Evolutionary conservation across 2,797 vertebrate species (phyloP).

Genomic region (Fistularia commersonii): DNA sequence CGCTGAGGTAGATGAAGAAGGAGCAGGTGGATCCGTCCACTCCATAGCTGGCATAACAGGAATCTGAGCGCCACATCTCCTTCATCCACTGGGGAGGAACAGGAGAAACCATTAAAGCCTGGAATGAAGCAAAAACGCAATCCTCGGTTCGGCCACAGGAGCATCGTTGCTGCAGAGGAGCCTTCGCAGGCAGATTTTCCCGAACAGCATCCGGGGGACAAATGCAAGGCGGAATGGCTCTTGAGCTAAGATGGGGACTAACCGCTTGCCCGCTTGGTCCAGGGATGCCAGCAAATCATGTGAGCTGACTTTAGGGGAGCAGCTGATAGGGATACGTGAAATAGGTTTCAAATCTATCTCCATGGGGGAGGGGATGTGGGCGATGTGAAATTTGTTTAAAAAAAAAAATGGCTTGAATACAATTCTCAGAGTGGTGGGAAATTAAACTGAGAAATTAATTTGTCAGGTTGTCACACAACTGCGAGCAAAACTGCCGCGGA

Average conservation of each 20-base stretch:
- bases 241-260: constrained; percentile 13
- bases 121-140: no score
- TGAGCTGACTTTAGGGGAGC: constrained; percentile 20
- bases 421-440: no score
- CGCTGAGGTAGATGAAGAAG: constrained; percentile 99
- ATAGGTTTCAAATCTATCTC: constrained; percentile 10
- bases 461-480: no score
- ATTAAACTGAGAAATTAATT: no score
- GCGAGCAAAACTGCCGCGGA: constrained; percentile 5
- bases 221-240: background rate
- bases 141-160: no score
- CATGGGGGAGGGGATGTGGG: constrained; percentile 3
- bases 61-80: constrained; percentile 97
- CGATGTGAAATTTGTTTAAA: no score
- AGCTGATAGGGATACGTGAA: constrained; percentile 11
- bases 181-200: background rate
- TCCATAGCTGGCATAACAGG: constrained; percentile 92
- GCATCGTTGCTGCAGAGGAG: constrained; percentile 5
- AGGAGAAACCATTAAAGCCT: constrained; percentile 21
- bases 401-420: no score
- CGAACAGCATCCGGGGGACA: background rate
- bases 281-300: constrained; percentile 9
- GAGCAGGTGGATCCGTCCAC: constrained; percentile 97
- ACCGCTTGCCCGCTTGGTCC: constrained; percentile 17
- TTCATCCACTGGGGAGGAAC: constrained; percentile 91